Percentiles rank a stretch among this genome's conserved stretches.
Conservation (phyloP, 1,140 invertebrate species). For the Tachypleus tridentatus region DNA sequence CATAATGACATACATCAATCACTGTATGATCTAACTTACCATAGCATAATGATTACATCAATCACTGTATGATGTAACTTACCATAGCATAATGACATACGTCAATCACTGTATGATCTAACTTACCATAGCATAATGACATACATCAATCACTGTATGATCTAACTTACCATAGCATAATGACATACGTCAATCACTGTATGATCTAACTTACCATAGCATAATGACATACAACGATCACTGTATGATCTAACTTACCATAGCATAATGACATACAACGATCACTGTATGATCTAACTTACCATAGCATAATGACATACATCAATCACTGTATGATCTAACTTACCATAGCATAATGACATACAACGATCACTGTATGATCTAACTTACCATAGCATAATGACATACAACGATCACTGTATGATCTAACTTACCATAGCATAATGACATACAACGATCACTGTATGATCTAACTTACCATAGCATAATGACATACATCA, state of each 20-base stretch:
- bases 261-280: constrained; percentile 20
- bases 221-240: constrained; percentile 21
- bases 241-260: too few species aligned
- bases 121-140: constrained; percentile 22
- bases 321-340: too few species aligned
- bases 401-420: constrained; percentile 20
- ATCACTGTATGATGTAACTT: too few species aligned
- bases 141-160: too few species aligned
- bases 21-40: too few species aligned
- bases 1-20: constrained; percentile 20
- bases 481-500: constrained; percentile 20
- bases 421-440: too few species aligned
- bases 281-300: too few species aligned
- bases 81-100: constrained; percentile 22
- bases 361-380: constrained; percentile 19
- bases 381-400: constrained; percentile 23
- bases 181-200: too few species aligned
- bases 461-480: too few species aligned
- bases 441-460: constrained; percentile 21
- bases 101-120: too few species aligned
- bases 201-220: too few species aligned
- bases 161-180: constrained; percentile 23
- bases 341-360: constrained; percentile 22
- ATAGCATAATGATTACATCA: constrained; percentile 22
- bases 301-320: constrained; percentile 22